Evolutionary conservation across 2,113 vertebrate genomes (phyloP).

Genomic region (Toxotes chatareus): DNA sequence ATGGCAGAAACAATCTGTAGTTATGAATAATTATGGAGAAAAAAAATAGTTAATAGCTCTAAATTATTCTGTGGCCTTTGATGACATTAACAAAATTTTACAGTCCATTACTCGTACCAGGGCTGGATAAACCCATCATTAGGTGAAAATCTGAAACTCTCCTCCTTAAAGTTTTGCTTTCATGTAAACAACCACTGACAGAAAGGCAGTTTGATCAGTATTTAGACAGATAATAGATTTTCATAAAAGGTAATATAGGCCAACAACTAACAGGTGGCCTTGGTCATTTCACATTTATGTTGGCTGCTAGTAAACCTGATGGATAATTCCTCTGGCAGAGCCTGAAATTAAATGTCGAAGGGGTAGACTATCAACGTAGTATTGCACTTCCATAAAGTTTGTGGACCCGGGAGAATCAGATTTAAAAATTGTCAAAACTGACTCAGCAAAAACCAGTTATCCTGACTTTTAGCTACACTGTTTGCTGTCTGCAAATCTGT

Average conservation of each 20-base stretch:
- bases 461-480: not conserved
- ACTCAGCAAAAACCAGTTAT: not conserved
- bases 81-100: not conserved
- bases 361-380: too few species aligned
- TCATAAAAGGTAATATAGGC: not conserved
- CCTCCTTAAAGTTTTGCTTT: not conserved
- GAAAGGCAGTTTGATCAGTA: not conserved
- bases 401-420: not conserved
- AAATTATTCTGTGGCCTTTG: conserved; percentile 27
- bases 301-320: conserved; percentile 2
- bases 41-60: not conserved
- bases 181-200: not conserved
- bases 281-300: conserved; percentile 17
- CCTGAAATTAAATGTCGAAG: not conserved
- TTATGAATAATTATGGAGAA: conserved; percentile 14
- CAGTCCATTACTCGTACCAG: not conserved
- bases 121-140: not conserved
- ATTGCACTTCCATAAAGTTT: not conserved
- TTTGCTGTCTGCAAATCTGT: not conserved
- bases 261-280: not conserved
- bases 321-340: not conserved
- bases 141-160: not conserved
- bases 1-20: conserved; percentile 1
- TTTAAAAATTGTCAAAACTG: too few species aligned
- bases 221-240: not conserved